These are phyloP conservation scores for Aphodius sticticus DNA, from an alignment of 2,888 invertebrate genomes.

Conservation along the genomic window DNA sequence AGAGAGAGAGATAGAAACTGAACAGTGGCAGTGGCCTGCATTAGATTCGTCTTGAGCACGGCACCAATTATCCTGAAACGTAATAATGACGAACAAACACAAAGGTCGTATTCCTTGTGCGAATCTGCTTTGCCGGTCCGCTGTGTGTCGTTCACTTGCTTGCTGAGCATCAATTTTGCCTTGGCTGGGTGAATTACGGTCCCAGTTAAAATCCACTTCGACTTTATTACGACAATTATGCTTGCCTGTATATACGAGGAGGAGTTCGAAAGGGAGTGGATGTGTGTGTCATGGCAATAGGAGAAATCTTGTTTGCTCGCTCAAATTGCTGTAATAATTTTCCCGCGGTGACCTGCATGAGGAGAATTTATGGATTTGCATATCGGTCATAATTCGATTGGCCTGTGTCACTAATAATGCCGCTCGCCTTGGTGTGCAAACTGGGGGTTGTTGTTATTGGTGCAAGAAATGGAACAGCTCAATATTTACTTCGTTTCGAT, in stretches of 20 bases:
- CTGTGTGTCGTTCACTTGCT: constrained; percentile 27
- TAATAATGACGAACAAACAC: constrained; percentile 37
- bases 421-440: background rate
- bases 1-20: constrained; percentile 37
- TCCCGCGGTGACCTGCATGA: constrained; percentile 6
- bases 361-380: constrained; percentile 23
- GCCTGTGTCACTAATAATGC: background rate
- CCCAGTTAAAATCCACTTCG: constrained; percentile 31
- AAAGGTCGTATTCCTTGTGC: constrained; percentile 35
- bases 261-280: background rate
- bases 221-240: constrained; percentile 35
- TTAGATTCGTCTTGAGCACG: constrained; percentile 40
- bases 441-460: background rate
- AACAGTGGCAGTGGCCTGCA: constrained; percentile 40
- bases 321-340: constrained; percentile 21
- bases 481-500: background rate
- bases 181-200: constrained; percentile 27
- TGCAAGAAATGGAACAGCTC: background rate
- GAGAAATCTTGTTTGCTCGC: constrained; percentile 12
- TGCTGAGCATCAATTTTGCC: constrained; percentile 31
- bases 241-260: background rate
- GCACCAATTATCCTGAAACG: constrained; percentile 39
- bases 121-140: constrained; percentile 8
- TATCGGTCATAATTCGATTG: background rate
- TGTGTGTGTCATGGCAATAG: constrained; percentile 8